Base-by-base conservation (phyloP, 2,888 invertebrate species). In the Cinara cedri region DNA sequence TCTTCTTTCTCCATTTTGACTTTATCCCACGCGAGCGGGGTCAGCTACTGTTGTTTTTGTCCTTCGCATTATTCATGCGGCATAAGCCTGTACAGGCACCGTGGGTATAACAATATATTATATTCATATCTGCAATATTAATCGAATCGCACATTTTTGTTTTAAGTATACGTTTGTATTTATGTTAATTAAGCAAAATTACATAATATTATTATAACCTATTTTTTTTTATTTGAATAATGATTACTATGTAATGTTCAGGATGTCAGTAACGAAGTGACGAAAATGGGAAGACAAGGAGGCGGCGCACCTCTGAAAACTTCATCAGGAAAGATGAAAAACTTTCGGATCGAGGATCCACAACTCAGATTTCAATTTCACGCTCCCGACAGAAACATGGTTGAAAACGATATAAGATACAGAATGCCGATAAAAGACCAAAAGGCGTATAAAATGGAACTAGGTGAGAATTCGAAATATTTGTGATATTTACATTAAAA, bases 391-490 rank as follows among this genome's bases (percentile, higher is more conserved):
- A 88, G 91, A 82, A 88, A 89, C 84, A 89, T 89, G 82, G 89
- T 93, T 16, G 92, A 92, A 83, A 92, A 92, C 85, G 90, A 90
- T 83, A 87, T 92, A 82, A 87, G 92, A 46, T 92, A 92, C 85
- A 89, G 89, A 82, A 88, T 88, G 72, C 87, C 89, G 26, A 87
- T 88, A 78, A 87, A 85, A 24, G 87, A 89, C 81, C 89, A 90
- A 83, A 86, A 87, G 81, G 85, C 86, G 72, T 91, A 91, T 84
- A 89, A 89, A 84, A 86, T 88, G 82, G 88, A 89, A 83, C 86
- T 92, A 85, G 92, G 92, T 88, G 86, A 83, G 82, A 44, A 24
- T 44, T 34, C 34, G 34, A 34, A 4, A 34, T 34, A 34, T 34
- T 34, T 6, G 34, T 3, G 34, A 34, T 34, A 34, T 34, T 3